A percentile compares a stretch with the other conserved stretches of the same genome.
Conservation (phyloP, 2,888 invertebrate genomes). For the Plagodis dolabraria region DNA sequence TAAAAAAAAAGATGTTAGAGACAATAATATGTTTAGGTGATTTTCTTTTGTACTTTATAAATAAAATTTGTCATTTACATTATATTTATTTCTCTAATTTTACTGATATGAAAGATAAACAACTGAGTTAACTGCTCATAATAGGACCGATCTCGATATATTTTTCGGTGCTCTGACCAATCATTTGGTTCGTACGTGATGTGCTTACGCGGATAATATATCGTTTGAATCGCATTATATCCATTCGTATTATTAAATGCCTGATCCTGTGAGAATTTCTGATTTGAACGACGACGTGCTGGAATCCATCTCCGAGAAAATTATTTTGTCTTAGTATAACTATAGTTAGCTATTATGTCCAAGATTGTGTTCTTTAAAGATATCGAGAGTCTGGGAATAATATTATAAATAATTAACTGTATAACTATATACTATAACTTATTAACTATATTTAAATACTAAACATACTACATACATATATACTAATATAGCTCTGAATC, state of each 20-base stretch:
- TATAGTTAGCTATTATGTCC: not conserved
- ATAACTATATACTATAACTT: too few species aligned
- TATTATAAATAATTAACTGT: too few species aligned
- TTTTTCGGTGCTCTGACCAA: constrained; percentile 76
- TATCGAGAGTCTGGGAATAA: too few species aligned
- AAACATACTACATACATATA: too few species aligned
- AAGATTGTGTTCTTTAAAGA: not conserved
- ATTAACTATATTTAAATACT: too few species aligned
- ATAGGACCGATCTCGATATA: constrained; percentile 77
- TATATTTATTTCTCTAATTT: too few species aligned
- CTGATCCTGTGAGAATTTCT: constrained; percentile 79
- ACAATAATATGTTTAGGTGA: too few species aligned
- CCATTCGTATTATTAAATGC: constrained; percentile 81
- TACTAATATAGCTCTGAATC: too few species aligned
- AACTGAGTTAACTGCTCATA: constrained; percentile 44
- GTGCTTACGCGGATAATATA: constrained; percentile 79
- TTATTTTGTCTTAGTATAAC: constrained; percentile 5
- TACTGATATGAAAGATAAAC: too few species aligned
- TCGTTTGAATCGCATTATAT: constrained; percentile 78
- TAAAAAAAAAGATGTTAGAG: too few species aligned
- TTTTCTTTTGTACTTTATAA: too few species aligned
- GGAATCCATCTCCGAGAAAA: constrained; percentile 55
- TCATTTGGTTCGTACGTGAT: constrained; percentile 81
- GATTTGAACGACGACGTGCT: constrained; percentile 64
- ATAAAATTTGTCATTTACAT: too few species aligned